phyloP scores from a whole-genome alignment of 2,888 invertebrate species.

The Tinea trinotella region DNA sequence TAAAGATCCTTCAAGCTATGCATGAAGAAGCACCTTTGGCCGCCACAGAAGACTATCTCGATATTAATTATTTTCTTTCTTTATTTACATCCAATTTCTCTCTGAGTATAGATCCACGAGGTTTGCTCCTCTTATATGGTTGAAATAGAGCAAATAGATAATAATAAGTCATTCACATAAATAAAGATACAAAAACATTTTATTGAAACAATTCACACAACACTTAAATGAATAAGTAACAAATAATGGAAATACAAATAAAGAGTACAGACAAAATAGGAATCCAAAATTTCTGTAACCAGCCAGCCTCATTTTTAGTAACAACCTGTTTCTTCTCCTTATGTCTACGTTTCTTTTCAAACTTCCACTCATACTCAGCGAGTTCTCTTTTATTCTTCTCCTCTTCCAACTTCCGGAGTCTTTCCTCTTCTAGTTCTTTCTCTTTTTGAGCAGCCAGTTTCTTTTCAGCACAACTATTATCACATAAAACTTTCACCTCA shows the following conservation, averaged over 20 bases:
- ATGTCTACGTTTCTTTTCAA: conserved; percentile 76
- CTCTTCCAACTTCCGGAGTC: conserved; percentile 73
- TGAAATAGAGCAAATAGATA: too few species aligned
- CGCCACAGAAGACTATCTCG: too few species aligned
- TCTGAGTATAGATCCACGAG: too few species aligned
- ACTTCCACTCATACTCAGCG: conserved; percentile 83
- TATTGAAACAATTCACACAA: neutral
- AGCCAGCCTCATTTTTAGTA: conserved; percentile 54
- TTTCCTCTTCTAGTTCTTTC: conserved; percentile 68
- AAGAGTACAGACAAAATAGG: conserved; percentile 41
- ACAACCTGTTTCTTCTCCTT: conserved; percentile 56
- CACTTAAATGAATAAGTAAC: conserved; percentile 24
- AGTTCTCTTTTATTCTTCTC: conserved; percentile 80
- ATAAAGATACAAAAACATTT: neutral
- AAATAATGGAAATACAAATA: conserved; percentile 33
- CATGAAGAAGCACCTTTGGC: too few species aligned
- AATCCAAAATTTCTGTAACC: conserved; percentile 59
- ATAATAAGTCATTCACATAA: too few species aligned
- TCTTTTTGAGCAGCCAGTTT: conserved; percentile 66
- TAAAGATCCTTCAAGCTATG: too few species aligned
- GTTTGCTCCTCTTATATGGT: too few species aligned
- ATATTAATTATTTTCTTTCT: too few species aligned
- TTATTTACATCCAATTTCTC: too few species aligned
- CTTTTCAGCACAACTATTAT: conserved; percentile 75
- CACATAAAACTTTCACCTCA: conserved; percentile 70